Evolutionary conservation across 2,888 invertebrate species (phyloP), one percentile per base, ranked within the genome.

Genomic region (Volucella bombylans): DNA sequence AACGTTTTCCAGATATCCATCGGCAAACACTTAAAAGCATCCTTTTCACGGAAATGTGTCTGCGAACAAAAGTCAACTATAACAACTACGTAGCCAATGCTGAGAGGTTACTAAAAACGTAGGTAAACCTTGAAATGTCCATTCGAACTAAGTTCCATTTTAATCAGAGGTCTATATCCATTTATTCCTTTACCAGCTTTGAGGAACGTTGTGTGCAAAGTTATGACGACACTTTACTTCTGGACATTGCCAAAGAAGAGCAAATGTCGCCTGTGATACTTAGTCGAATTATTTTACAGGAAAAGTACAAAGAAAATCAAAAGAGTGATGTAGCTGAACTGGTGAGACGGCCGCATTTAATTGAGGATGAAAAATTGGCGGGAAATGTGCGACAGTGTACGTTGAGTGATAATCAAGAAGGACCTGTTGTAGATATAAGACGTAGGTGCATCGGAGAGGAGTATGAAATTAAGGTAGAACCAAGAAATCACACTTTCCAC

Each of bases 341-440:
- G 10, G 87, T 92, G 6, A 90, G 89, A 76, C 88, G 89, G 71
- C 91, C 91, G 0, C 87, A 91, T 85, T 81, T 90, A 8, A 91
- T 92, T 43, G 86, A 87, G 0, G 90, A 92, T 77, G 82, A 88
- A 8, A 81, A 88, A 10, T 76, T 92, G 61, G 89, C 90, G 8
- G 89, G 88, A 23, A 91, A 91, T 86, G 90, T 92, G 0, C 88
- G 87, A 8, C 89, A 96, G 95, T 96, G 96, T 89, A 93, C 95
- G 8, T 93, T 96, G 86, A 94, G 95, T 91, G 98, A 98, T 90
- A 96, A 96, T 89, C 94, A 95, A 86, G 97, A 97, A 92, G 97
- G 97, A 50, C 95, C 96, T 0, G 93, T 96, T 88, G 94, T 95
- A 82, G 97, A 97, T 92, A 93, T 95, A 43, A 94, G 96, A 78